Evolutionary conservation across 2,888 invertebrate genomes (phyloP).

Genomic region (Pristionchus fissidentatus): DNA sequence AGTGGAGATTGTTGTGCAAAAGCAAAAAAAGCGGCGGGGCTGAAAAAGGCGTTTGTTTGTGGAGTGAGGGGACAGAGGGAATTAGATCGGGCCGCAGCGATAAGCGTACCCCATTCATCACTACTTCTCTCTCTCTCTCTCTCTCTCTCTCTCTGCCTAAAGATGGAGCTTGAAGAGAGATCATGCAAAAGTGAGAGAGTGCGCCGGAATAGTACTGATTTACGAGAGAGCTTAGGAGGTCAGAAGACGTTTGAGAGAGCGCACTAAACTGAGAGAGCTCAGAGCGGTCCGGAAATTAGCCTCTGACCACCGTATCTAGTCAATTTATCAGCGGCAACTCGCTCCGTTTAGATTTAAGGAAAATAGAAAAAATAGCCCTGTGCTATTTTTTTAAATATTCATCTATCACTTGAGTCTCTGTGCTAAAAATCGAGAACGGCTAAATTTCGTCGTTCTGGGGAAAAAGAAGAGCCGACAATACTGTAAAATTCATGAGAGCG

Average conservation of each 20-base stretch:
- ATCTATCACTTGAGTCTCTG: too few relatives aligned
- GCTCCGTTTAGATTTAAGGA: too few relatives aligned
- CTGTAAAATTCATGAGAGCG: constrained; percentile 29
- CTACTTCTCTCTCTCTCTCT: neutral
- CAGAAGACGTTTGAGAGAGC: too few relatives aligned
- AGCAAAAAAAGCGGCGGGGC: too few relatives aligned
- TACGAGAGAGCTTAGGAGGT: neutral
- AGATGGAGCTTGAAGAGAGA: neutral
- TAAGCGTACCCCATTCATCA: constrained; percentile 25
- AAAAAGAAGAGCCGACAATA: too few relatives aligned
- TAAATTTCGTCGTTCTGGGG: too few relatives aligned
- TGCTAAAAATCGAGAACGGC: too few relatives aligned
- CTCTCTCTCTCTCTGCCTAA: neutral
- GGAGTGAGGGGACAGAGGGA: neutral
- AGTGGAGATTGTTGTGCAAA: too few relatives aligned
- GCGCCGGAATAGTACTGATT: neutral
- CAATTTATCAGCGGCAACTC: neutral
- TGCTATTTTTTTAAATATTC: too few relatives aligned
- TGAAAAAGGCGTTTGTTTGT: too few relatives aligned
- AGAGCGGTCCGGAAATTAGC: neutral
- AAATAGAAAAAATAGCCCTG: too few relatives aligned
- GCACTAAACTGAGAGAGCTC: too few relatives aligned
- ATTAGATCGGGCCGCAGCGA: constrained; percentile 22
- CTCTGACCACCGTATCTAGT: neutral
- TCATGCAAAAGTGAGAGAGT: neutral